phyloP scores from a whole-genome alignment of 2,113 vertebrate genomes.

The Pipa parva region DNA sequence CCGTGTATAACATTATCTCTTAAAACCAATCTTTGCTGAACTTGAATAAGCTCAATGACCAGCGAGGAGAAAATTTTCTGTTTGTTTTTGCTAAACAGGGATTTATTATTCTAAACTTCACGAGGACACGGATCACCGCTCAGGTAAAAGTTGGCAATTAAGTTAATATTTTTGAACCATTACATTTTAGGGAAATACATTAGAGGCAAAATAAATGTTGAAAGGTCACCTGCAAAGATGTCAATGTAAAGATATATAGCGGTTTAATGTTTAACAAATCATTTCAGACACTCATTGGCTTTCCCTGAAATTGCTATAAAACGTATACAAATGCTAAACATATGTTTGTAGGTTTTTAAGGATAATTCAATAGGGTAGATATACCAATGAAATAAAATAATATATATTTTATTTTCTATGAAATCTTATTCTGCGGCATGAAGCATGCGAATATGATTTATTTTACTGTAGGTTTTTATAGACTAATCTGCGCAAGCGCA shows the following conservation, averaged over 20 bases:
- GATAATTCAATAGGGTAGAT: too few species aligned
- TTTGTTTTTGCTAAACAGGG: conserved; percentile 15
- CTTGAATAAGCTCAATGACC: not conserved
- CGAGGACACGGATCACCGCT: conserved; percentile 9
- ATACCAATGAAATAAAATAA: too few species aligned
- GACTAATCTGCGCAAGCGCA: too few species aligned
- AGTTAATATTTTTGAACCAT: conserved; percentile 35
- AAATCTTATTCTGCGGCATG: too few species aligned
- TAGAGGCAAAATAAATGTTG: conserved; percentile 21
- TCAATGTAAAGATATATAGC: conserved; percentile 29
- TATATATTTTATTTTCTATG: too few species aligned
- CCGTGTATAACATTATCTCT: not conserved
- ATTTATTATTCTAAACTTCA: conserved; percentile 17
- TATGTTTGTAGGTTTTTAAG: too few species aligned
- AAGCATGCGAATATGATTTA: too few species aligned
- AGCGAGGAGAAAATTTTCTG: conserved; percentile 5
- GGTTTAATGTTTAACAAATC: conserved; percentile 11
- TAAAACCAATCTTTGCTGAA: conserved; percentile 2
- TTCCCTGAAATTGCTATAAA: not conserved
- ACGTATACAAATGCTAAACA: not conserved
- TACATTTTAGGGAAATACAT: conserved; percentile 19
- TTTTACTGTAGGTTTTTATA: too few species aligned
- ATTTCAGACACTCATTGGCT: not conserved
- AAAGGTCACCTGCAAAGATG: conserved; percentile 6
- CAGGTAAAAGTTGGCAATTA: conserved; percentile 31